Conservation (phyloP, 2,888 invertebrate species). For the Imbricaverruca yamaguchii region DNA sequence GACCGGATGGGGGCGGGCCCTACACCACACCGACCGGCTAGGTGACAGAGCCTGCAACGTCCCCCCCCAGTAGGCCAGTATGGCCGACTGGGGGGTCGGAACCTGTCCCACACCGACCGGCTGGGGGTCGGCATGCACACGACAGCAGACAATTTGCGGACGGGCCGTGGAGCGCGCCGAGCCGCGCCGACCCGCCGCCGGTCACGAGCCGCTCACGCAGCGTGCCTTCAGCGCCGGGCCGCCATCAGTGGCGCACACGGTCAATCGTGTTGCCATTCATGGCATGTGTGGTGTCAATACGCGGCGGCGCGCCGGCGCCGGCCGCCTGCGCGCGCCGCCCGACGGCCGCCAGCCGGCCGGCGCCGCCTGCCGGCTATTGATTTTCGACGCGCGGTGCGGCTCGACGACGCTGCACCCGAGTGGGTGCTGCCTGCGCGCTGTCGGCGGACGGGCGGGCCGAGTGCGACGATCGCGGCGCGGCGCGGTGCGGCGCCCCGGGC, state of each 20-base stretch:
- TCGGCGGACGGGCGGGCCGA: too few relatives aligned
- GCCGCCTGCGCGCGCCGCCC: not conserved
- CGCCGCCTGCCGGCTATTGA: not conserved
- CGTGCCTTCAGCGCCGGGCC: too few relatives aligned
- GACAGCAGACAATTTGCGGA: not conserved
- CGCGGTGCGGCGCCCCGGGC: too few relatives aligned
- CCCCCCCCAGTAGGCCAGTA: too few relatives aligned
- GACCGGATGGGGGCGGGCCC: too few relatives aligned
- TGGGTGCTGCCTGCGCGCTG: too few relatives aligned
- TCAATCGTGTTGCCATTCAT: slow-evolving; percentile 11
- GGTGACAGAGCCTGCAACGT: too few relatives aligned
- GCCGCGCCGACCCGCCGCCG: not conserved
- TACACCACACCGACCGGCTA: too few relatives aligned
- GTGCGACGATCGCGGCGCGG: too few relatives aligned
- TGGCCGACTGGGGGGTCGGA: too few relatives aligned
- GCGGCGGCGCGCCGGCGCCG: not conserved
- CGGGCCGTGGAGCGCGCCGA: not conserved
- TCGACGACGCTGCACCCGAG: too few relatives aligned
- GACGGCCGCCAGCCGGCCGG: too few relatives aligned
- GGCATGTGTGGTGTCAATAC: not conserved
- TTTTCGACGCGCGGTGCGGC: not conserved
- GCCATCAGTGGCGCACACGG: not conserved
- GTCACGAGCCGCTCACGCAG: not conserved
- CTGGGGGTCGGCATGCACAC: not conserved
- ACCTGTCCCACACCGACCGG: not conserved